Base-by-base conservation (phyloP, 2,113 vertebrate genomes). In the Tachysurus vachellii region DNA sequence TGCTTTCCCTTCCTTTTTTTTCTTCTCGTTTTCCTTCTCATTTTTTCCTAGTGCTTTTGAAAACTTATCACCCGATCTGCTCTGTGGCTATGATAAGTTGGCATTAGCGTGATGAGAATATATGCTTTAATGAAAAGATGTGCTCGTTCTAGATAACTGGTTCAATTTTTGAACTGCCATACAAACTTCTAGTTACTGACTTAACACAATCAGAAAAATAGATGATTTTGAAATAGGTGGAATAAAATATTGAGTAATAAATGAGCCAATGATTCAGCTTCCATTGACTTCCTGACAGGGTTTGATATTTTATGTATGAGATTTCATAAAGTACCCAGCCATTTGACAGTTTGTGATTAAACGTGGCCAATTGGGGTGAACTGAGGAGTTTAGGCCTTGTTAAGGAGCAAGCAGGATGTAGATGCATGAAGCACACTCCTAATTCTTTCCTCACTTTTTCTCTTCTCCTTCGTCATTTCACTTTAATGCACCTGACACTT, bases 71-170 rank as follows among this genome's bases (percentile, higher is more conserved):
- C 50, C 79, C 68, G 89, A 14, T 53, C 80, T n/a, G 68, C 93
- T 92, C 87, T 85, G 73, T 90, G 86, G 86, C 62, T 4, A 2
- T 77, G 88, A 93, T 92, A 92, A 89, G 47, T 13, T 73, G 79
- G 66, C 83, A 59, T 81, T 71, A 54, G 85, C 26, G 31, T 86
- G 16, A 64, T 90, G 86, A 91, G 92, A 93, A 90, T 91, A 89
- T 86, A 90, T 88, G 75, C 91, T 82, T 89, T 92, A 92, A 91
- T 91, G 87, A 94, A 86, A 81, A 90, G 86, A 88, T 83, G 28
- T 82, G 82, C 85, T 91, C 73, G 59, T 66, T 85, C 86, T 89
- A 86, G 87, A 92, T 88, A 70, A 83, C 42, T 62, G 56, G 62
- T 90, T 90, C 86, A 75, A 91, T 90, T 88, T 88, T 89, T 86